These are phyloP conservation scores for Dromas ardeola DNA, from an alignment of 2,113 vertebrate species.

Conservation along the genomic window DNA sequence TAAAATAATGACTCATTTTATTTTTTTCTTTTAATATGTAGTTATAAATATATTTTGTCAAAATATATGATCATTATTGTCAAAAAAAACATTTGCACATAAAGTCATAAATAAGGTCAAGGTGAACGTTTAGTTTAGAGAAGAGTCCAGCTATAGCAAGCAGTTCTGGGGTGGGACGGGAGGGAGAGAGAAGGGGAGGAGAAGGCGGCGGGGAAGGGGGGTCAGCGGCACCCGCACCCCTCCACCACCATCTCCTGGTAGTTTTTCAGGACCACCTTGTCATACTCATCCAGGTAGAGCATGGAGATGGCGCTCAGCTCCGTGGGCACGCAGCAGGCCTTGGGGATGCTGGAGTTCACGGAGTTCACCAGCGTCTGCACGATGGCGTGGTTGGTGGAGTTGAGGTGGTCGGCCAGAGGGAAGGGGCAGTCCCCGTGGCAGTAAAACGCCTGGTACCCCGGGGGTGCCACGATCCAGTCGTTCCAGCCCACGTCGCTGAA, in stretches of 20 bases:
- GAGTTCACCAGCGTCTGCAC: constrained; percentile 99
- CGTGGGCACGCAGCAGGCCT: constrained; percentile 97
- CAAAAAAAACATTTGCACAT: constrained; percentile 94
- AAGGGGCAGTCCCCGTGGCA: constrained; percentile 98
- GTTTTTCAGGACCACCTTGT: constrained; percentile 98
- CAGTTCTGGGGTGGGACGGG: constrained; percentile 20
- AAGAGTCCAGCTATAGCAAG: constrained; percentile 60
- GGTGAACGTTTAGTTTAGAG: constrained; percentile 78
- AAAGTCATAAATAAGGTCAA: constrained; percentile 99
- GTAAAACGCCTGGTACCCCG: constrained; percentile 97
- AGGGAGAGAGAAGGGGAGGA: constrained; percentile 14
- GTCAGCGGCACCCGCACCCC: constrained; percentile 94
- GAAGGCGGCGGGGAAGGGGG: background rate
- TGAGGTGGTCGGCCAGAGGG: constrained; percentile 96
- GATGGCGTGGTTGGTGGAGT: constrained; percentile 98
- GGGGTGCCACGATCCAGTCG: constrained; percentile 98
- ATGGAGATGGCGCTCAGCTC: constrained; percentile 99
- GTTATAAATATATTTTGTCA: constrained; percentile 99
- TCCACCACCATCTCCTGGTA: constrained; percentile 99
- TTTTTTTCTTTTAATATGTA: constrained; percentile 93
- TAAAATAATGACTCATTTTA: constrained; percentile 98
- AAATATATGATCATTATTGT: constrained; percentile 99
- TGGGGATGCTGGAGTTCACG: constrained; percentile 96
- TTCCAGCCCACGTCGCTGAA: constrained; percentile 99
- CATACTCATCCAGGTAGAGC: constrained; percentile 98